These are phyloP conservation scores for Anas platyrhynchos DNA, from an alignment of 2,113 vertebrate species.

Conservation along the genomic window DNA sequence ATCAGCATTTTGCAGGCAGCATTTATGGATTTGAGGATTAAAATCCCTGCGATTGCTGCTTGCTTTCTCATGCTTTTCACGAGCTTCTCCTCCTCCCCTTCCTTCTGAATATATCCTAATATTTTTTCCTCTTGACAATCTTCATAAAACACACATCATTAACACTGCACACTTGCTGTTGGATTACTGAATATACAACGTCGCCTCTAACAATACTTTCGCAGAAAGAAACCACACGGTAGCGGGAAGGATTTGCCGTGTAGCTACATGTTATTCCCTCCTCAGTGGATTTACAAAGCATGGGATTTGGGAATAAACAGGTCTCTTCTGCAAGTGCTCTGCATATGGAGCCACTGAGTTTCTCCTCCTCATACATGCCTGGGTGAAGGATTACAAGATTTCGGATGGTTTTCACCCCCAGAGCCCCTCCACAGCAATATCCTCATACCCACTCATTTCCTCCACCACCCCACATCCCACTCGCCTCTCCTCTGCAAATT, in stretches of 20 bases:
- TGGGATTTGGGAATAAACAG: constrained; percentile 48
- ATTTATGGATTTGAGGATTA: constrained; percentile 5
- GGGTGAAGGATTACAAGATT: constrained; percentile 1
- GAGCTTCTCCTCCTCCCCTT: neutral
- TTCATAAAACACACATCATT: neutral
- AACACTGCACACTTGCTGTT: neutral
- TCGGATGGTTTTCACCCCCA: constrained; percentile 5
- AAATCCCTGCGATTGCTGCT: neutral
- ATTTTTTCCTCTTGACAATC: neutral
- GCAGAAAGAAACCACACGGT: neutral
- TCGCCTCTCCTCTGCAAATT: constrained; percentile 26
- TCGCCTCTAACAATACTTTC: neutral
- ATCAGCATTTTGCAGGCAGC: neutral
- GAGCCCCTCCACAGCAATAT: constrained; percentile 12
- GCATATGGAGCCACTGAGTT: constrained; percentile 33
- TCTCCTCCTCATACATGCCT: neutral
- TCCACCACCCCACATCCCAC: neutral
- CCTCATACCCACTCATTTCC: neutral
- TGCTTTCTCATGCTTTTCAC: neutral
- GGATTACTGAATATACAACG: neutral
- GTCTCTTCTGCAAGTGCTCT: constrained; percentile 19
- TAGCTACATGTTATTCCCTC: neutral
- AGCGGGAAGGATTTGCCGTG: neutral
- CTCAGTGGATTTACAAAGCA: neutral
- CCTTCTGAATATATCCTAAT: neutral